phyloP scores from a whole-genome alignment of 2,113 vertebrate species.

The Callithrix jacchus region DNA sequence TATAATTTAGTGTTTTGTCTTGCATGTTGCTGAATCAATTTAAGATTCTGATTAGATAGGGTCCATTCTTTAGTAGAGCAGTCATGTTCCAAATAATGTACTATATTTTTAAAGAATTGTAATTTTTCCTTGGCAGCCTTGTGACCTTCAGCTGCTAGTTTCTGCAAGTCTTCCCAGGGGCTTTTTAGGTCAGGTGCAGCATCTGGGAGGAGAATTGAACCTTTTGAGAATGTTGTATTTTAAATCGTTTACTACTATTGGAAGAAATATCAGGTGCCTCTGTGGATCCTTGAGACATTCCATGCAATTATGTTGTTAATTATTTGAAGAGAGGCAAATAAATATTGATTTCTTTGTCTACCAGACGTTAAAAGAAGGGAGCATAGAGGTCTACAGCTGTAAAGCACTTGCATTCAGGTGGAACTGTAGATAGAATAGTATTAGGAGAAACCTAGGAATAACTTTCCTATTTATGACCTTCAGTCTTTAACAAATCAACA shows the following conservation, averaged over 20 bases:
- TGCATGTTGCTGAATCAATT: background rate
- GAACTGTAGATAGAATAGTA: background rate
- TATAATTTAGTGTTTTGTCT: background rate
- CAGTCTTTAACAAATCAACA: background rate
- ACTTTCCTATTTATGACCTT: background rate
- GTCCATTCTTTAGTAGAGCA: background rate
- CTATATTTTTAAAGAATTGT: background rate
- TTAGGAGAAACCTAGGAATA: background rate
- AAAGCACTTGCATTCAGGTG: background rate
- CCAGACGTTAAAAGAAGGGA: background rate
- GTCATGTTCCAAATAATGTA: background rate
- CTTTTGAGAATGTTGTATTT: conserved; percentile 9
- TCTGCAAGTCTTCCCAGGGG: background rate
- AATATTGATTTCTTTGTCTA: background rate
- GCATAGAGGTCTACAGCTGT: background rate
- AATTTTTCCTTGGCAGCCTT: background rate
- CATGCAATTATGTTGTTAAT: conserved; percentile 10
- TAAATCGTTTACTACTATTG: background rate
- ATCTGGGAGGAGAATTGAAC: conserved; percentile 7
- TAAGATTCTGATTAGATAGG: background rate
- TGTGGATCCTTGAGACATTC: conserved; percentile 15
- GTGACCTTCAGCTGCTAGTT: background rate
- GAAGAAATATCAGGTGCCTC: background rate
- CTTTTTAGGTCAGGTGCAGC: background rate
- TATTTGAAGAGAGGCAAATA: background rate